A percentile compares a stretch with the other conserved stretches of the same genome.
phyloP scores from a whole-genome alignment of 2,888 invertebrate species.

The Axea sp. region DNA sequence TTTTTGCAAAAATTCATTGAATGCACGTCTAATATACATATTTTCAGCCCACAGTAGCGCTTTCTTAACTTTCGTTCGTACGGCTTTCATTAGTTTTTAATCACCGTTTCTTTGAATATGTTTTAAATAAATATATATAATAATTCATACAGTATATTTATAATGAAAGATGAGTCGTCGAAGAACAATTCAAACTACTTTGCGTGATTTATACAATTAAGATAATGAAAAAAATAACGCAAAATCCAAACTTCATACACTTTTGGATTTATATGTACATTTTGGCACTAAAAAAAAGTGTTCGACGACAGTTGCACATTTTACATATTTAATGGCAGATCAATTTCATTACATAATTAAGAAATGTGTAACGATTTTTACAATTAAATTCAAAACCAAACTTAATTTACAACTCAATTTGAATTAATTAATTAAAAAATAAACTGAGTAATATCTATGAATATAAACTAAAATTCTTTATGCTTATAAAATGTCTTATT shows the following conservation, averaged over 20 bases:
- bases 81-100: slow-evolving; percentile 17
- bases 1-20: slow-evolving; percentile 41
- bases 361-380: slow-evolving; percentile 23
- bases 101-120: slow-evolving; percentile 13
- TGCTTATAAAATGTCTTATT: too few relatives aligned
- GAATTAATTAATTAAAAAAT: slow-evolving; percentile 4
- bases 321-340: slow-evolving; percentile 21
- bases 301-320: slow-evolving; percentile 25
- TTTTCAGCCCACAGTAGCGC: slow-evolving; percentile 24
- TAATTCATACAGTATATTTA: slow-evolving; percentile 6
- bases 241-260: slow-evolving; percentile 17
- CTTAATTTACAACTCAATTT: background rate
- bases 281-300: slow-evolving; percentile 47
- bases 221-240: slow-evolving; percentile 17
- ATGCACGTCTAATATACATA: slow-evolving; percentile 46
- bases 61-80: slow-evolving; percentile 27
- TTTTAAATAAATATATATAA: slow-evolving; percentile 26
- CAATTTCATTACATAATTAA: slow-evolving; percentile 8
- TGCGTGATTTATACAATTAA: slow-evolving; percentile 3
- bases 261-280: slow-evolving; percentile 34
- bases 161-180: slow-evolving; percentile 15
- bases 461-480: too few relatives aligned
- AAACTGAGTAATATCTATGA: too few relatives aligned
- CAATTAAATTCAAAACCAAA: background rate
- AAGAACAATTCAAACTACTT: slow-evolving; percentile 25